Evolutionary conservation across 2,797 vertebrate genomes (phyloP).

Genomic region (Microctenopoma steveboyesi): DNA sequence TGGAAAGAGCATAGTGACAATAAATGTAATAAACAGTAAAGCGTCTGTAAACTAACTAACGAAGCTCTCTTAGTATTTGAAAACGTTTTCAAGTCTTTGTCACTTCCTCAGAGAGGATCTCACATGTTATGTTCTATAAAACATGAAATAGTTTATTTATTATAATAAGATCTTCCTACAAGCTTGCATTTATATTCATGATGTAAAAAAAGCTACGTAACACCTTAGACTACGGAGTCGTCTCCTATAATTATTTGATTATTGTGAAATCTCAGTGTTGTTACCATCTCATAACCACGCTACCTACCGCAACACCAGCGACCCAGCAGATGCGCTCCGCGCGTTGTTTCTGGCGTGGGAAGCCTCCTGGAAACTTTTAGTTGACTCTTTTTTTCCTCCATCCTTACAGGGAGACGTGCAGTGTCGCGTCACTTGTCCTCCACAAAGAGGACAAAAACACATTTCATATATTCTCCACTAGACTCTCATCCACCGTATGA

Average conservation of each 20-base stretch:
- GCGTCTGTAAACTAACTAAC: background rate
- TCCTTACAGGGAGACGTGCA: conserved; percentile 20
- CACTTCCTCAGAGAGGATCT: background rate
- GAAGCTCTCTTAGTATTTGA: background rate
- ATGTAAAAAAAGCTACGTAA: background rate
- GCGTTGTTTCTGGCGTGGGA: conserved; percentile 80
- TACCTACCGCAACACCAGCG: too few species aligned
- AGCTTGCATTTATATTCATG: background rate
- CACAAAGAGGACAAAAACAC: background rate
- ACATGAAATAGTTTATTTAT: background rate
- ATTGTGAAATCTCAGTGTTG: background rate
- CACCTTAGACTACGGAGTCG: too few species aligned
- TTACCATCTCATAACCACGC: conserved; percentile 7
- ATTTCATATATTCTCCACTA: background rate
- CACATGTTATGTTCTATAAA: too few species aligned
- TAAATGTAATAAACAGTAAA: background rate
- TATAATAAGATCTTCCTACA: background rate
- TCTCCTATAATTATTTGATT: background rate
- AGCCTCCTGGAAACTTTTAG: conserved; percentile 52
- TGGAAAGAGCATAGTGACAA: background rate
- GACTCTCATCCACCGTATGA: background rate
- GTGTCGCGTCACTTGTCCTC: background rate
- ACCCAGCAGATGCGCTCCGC: conserved; percentile 67
- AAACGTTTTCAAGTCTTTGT: background rate
- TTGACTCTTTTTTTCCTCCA: conserved; percentile 40